Conservation (phyloP, 2,888 invertebrate species). For the Oxystoma pomonae region DNA sequence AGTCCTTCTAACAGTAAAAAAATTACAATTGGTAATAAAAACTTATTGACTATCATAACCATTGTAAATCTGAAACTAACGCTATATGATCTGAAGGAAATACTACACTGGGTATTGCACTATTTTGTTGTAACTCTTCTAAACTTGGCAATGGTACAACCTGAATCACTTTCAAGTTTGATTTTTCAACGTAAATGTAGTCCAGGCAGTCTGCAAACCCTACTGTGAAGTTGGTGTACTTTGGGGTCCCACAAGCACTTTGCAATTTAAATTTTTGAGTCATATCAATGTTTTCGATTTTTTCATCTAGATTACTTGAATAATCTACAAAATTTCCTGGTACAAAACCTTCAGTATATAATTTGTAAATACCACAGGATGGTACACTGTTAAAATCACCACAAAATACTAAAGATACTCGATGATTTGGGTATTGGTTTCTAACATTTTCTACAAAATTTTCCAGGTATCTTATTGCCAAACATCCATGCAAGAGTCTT, state of each 20-base stretch:
- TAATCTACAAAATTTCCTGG: slow-evolving; percentile 67
- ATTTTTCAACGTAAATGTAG: slow-evolving; percentile 81
- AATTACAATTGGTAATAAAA: no score
- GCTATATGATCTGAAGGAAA: slow-evolving; percentile 95
- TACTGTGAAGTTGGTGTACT: slow-evolving; percentile 81
- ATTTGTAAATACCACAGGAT: slow-evolving; percentile 74
- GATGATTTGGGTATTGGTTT: slow-evolving; percentile 25
- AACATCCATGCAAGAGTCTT: slow-evolving; percentile 77
- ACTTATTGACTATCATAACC: no score
- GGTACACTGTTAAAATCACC: slow-evolving; percentile 95
- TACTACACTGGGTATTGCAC: slow-evolving; percentile 81
- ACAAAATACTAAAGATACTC: slow-evolving; percentile 72
- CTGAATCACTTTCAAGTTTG: slow-evolving; percentile 59
- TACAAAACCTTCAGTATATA: slow-evolving; percentile 69
- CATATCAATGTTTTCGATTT: slow-evolving; percentile 59
- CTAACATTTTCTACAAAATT: slow-evolving; percentile 45
- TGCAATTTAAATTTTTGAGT: slow-evolving; percentile 61
- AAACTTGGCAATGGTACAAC: slow-evolving; percentile 77
- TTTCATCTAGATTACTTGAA: slow-evolving; percentile 65
- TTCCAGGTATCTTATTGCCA: slow-evolving; percentile 66
- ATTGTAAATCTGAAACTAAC: slow-evolving; percentile 74
- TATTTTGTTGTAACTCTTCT: slow-evolving; percentile 68
- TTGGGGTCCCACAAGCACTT: slow-evolving; percentile 83
- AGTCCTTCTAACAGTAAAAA: no score
- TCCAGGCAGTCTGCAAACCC: slow-evolving; percentile 86